Percentiles rank a stretch among this genome's conserved stretches.
These are phyloP conservation scores for Salvelinus fontinalis DNA, from an alignment of 2,113 vertebrate species.

Conservation along the genomic window DNA sequence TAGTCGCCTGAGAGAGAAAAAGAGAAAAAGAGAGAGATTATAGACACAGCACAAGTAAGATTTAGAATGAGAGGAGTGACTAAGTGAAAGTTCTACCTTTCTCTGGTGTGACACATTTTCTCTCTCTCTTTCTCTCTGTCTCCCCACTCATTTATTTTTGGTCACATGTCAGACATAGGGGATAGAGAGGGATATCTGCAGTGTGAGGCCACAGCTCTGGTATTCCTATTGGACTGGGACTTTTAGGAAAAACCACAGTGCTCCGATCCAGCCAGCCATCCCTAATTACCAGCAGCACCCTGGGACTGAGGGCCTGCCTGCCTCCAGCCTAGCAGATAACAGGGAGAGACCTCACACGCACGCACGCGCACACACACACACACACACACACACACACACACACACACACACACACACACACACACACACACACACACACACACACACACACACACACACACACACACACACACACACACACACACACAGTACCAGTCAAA, in stretches of 20 bases:
- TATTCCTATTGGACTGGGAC: constrained; percentile 64
- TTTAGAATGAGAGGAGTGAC: too few species aligned
- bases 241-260: constrained; percentile 62
- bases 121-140: background rate
- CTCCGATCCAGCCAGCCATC: constrained; percentile 29
- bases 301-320: constrained; percentile 38
- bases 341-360: constrained; percentile 10
- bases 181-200: constrained; percentile 58
- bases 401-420: too few species aligned
- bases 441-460: too few species aligned
- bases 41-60: too few species aligned
- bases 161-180: constrained; percentile 55
- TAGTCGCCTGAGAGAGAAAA: too few species aligned
- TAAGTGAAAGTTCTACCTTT: constrained; percentile 11
- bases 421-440: too few species aligned
- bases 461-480: too few species aligned
- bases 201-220: constrained; percentile 67
- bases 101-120: constrained; percentile 4
- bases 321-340: constrained; percentile 20
- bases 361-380: background rate
- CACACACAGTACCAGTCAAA: too few species aligned
- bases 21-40: too few species aligned
- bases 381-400: too few species aligned
- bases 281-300: constrained; percentile 47
- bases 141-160: constrained; percentile 5